Base-by-base conservation (phyloP, 1,140 invertebrate species). In the Zelostemma sp. region DNA sequence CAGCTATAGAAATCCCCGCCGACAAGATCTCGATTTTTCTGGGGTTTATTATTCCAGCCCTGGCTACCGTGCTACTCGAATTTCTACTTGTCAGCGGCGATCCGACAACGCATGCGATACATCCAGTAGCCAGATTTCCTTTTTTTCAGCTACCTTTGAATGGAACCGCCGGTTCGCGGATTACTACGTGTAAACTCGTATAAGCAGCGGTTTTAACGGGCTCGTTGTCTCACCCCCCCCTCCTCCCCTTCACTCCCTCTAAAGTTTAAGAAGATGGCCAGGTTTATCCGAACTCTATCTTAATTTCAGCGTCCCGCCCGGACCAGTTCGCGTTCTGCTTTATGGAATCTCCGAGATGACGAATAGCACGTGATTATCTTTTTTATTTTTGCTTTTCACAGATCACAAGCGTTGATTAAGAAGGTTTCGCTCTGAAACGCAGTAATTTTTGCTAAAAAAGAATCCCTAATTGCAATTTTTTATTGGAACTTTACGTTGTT, bases 241-340 rank as follows among this genome's bases (percentile, higher is more conserved):
- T 51, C 51, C 51, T 57, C 47, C 45, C 49, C 61, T 35, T 41
- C 53, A 45, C 56, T 53, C 31, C 57, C 49, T 59, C 41, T 51
- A 18, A 51, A 48, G 38, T 51, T 77, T 72, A 72, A 57, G 50
- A 69, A 57, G 63, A 78, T 72, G 64, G 65, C 61, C 71, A 50
- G 64, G 69, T 80, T 81, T 81, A 80, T 82, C 74, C 80, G 73
- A 79, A 83, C 81, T 80, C 79, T 68, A 79, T 80, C 80, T 81
- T 80, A 79, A 80, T 78, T 82, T 79, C 65, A 68, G 28, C 59
- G 50, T 47, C 63, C 63, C 71, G 53, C 64, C 59, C 55, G 62
- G 58, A 75, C 67, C 63, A 70, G 62, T 67, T 70, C 40, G 43
- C 54, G 72, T 77, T 77, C 69, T 68, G 70, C 49, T 81, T 80